phyloP scores from a whole-genome alignment of 2,888 invertebrate genomes.

The Heliconius ethilla region DNA sequence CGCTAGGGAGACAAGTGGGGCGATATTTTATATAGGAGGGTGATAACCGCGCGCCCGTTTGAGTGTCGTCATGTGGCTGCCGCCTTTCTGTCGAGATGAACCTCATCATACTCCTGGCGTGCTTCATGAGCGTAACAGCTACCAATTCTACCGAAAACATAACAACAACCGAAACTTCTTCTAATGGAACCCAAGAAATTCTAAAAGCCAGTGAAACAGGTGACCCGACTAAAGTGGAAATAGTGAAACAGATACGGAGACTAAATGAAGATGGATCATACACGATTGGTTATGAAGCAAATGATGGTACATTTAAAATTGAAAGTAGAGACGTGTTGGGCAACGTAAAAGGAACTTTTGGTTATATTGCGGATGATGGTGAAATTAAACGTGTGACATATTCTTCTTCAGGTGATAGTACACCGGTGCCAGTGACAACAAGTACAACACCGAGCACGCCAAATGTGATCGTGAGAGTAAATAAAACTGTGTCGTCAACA shows the following conservation, averaged over 20 bases:
- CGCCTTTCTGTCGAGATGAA: slow-evolving; percentile 71
- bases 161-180: slow-evolving; percentile 50
- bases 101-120: slow-evolving; percentile 66
- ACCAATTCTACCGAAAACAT: slow-evolving; percentile 52
- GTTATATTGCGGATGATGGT: slow-evolving; percentile 89
- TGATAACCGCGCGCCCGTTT: slow-evolving; percentile 65
- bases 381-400: slow-evolving; percentile 91
- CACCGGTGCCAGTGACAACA: slow-evolving; percentile 67
- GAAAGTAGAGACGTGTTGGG: slow-evolving; percentile 90
- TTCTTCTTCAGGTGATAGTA: slow-evolving; percentile 78
- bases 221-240: slow-evolving; percentile 87
- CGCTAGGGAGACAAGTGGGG: slow-evolving; percentile 74
- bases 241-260: slow-evolving; percentile 90
- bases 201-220: slow-evolving; percentile 84
- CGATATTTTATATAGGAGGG: slow-evolving; percentile 79
- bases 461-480: slow-evolving; percentile 76
- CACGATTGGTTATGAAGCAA: slow-evolving; percentile 92
- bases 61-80: slow-evolving; percentile 75
- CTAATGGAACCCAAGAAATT: slow-evolving; percentile 78
- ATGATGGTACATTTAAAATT: slow-evolving; percentile 92
- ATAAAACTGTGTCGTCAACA: slow-evolving; percentile 77
- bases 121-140: slow-evolving; percentile 56
- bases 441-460: slow-evolving; percentile 65
- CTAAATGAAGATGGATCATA: slow-evolving; percentile 92
- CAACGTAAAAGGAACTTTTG: slow-evolving; percentile 91